These are phyloP conservation scores for Forbesichthys agassizii DNA, from an alignment of 2,113 vertebrate species.

Conservation along the genomic window DNA sequence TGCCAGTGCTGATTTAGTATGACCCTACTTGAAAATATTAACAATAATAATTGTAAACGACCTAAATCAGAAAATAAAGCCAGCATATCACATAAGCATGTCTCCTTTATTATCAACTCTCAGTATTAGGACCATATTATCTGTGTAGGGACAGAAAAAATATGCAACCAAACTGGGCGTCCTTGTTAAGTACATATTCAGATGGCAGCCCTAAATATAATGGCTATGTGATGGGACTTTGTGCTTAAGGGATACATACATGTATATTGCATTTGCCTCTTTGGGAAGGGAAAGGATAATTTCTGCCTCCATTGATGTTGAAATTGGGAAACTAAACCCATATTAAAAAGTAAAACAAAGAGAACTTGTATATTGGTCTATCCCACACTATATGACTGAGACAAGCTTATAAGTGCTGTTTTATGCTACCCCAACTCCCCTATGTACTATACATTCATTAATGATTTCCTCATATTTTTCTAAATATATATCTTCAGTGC, in stretches of 20 bases:
- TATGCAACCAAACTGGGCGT: conserved; percentile 41
- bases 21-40: too few relatives aligned
- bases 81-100: conserved; percentile 49
- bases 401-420: conserved; percentile 62
- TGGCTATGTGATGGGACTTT: conserved; percentile 50
- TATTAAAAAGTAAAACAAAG: conserved; percentile 34
- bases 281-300: conserved; percentile 13
- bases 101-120: conserved; percentile 61
- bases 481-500: conserved; percentile 51
- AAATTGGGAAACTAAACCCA: conserved; percentile 39
- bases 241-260: conserved; percentile 60
- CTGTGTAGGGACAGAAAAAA: conserved; percentile 5
- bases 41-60: neutral
- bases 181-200: conserved; percentile 50
- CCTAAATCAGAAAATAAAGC: conserved; percentile 30
- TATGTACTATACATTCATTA: conserved; percentile 66
- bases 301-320: conserved; percentile 38
- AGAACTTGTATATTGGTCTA: conserved; percentile 27
- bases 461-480: conserved; percentile 40
- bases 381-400: conserved; percentile 44
- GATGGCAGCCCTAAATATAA: conserved; percentile 43
- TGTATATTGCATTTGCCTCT: conserved; percentile 40
- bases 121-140: conserved; percentile 45
- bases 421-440: conserved; percentile 37
- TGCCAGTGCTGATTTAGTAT: too few relatives aligned